Base-by-base conservation (phyloP, 2,113 vertebrate species). In the Ondatra zibethicus region DNA sequence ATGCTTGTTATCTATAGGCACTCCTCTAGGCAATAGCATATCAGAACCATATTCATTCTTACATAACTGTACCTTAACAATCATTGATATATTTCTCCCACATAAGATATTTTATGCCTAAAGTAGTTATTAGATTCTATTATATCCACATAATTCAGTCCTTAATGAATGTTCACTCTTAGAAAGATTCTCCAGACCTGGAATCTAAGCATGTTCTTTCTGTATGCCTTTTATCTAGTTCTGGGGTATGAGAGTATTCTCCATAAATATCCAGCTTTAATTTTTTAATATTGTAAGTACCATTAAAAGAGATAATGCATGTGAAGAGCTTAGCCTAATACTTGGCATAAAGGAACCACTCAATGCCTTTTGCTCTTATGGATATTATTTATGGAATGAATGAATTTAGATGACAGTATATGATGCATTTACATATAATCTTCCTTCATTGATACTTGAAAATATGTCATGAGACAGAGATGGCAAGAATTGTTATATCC, bases 391-490 rank as follows among this genome's bases (percentile, higher is more conserved):
- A 33, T 87, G 39, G 63, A 84, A 80, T 91, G 68, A 92, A 68
- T 89, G 19, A 92, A 82, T 95, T 94, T 75, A 65, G 21, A 65
- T 92, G 52, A 33, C 31, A 81, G 39, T 7, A 84, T 95, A 86
- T 73, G 82, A 63, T 87, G 82, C 14, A 91, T 65, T 94, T 73
- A 66, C 17, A 23, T 80, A 84, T 90, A 61, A 52, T 39, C 39
- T 86, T 89, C 33, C 33, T 5, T 88, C 66, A 61, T 55, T 89
- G 73, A 95, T 91, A 90, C 17, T 92, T 96, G 87, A 78, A 96
- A 55, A 82, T 84, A 39, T 93, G 61, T 45, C n/a, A 10, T 89
- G n/a, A 95, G 7, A 36, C 45, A 93, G 9, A 95, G 92, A 93
- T 89, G 11, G 27, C 61, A 36, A 88, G 8, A 73, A 86, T 86